Evolutionary conservation across 2,797 vertebrate species (phyloP).

Genomic region (Clarias pachynema): DNA sequence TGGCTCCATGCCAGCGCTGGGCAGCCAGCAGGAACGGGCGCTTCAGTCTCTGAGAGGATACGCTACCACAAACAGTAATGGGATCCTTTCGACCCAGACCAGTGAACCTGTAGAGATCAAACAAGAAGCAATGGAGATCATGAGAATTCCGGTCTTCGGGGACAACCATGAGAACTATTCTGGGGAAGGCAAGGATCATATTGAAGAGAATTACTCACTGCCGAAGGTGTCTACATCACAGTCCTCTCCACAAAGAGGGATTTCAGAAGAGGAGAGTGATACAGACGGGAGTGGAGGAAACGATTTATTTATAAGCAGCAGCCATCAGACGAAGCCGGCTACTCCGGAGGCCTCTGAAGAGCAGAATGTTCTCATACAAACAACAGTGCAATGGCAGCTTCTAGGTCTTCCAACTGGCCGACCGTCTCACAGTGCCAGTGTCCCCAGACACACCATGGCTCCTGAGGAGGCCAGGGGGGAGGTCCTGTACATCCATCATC

Average conservation of each 20-base stretch:
- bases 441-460: slow-evolving; percentile 41
- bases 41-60: slow-evolving; percentile 63
- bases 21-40: slow-evolving; percentile 64
- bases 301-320: slow-evolving; percentile 42
- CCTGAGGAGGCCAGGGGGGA: slow-evolving; percentile 74
- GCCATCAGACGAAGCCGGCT: slow-evolving; percentile 33
- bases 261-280: slow-evolving; percentile 65
- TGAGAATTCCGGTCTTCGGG: slow-evolving; percentile 67
- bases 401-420: slow-evolving; percentile 65
- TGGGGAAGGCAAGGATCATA: slow-evolving; percentile 74
- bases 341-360: slow-evolving; percentile 18
- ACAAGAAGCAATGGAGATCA: slow-evolving; percentile 70
- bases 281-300: slow-evolving; percentile 72
- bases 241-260: slow-evolving; percentile 24
- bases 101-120: slow-evolving; percentile 73
- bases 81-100: slow-evolving; percentile 39
- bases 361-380: slow-evolving; percentile 58
- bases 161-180: slow-evolving; percentile 77
- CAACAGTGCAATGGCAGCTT: slow-evolving; percentile 70
- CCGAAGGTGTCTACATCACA: slow-evolving; percentile 26
- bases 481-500: slow-evolving; percentile 66
- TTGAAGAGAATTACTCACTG: slow-evolving; percentile 53
- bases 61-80: slow-evolving; percentile 41
- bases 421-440: slow-evolving; percentile 21
- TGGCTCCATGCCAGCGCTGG: slow-evolving; percentile 50